Percentiles rank a stretch among this genome's conserved stretches.
Conservation (phyloP, 2,888 invertebrate genomes). For the Mesoligia furuncula region DNA sequence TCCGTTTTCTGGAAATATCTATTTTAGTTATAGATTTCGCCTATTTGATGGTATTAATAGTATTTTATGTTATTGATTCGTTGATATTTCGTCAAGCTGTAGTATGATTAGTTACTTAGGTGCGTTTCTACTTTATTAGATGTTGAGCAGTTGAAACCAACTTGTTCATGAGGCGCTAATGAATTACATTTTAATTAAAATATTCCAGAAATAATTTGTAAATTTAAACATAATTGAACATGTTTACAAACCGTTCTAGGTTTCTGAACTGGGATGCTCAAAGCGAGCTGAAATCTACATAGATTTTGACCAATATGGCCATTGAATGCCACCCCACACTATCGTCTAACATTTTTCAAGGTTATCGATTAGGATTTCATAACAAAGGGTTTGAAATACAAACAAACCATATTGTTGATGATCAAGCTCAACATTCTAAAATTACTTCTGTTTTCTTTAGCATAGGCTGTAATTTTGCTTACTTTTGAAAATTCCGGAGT, state of each 20-base stretch:
- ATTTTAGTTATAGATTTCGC: background rate
- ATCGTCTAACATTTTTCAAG: background rate
- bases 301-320: background rate
- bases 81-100: background rate
- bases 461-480: background rate
- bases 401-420: background rate
- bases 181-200: background rate
- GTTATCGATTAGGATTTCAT: background rate
- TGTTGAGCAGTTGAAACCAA: constrained; percentile 6
- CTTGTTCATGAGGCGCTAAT: constrained; percentile 19
- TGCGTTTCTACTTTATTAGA: constrained; percentile 4
- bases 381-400: background rate
- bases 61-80: background rate
- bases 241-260: constrained; percentile 2
- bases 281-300: background rate
- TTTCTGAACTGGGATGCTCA: background rate
- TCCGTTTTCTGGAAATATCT: constrained; percentile 28
- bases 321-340: background rate
- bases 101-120: background rate
- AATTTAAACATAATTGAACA: background rate
- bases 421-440: background rate
- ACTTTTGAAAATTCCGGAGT: background rate
- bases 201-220: background rate
- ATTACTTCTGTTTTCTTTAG: background rate
- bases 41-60: background rate